phyloP scores from a whole-genome alignment of 2,888 invertebrate genomes.

The Dolichomitus sp. region DNA sequence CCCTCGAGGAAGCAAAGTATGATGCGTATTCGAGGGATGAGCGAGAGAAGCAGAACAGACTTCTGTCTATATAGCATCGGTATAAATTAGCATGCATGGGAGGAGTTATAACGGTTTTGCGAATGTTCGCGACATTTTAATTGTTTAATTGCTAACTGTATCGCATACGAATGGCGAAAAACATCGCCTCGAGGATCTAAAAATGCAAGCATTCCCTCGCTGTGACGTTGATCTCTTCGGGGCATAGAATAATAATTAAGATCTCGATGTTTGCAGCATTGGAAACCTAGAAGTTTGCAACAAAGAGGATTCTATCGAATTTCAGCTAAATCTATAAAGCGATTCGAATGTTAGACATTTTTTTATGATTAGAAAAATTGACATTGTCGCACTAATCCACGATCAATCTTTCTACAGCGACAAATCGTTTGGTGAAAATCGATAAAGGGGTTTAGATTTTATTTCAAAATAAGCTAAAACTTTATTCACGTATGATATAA shows the following conservation, averaged over 20 bases:
- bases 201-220: not conserved
- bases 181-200: conserved; percentile 48
- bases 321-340: no score
- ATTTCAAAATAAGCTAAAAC: not conserved
- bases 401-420: no score
- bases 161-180: conserved; percentile 56
- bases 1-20: conserved; percentile 35
- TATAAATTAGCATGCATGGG: conserved; percentile 50
- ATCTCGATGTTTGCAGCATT: not conserved
- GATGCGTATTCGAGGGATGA: conserved; percentile 44
- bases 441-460: not conserved
- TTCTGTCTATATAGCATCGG: conserved; percentile 58
- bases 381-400: no score
- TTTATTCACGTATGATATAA: no score
- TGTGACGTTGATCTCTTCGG: conserved; percentile 45
- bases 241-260: not conserved
- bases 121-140: conserved; percentile 75
- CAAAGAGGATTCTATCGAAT: no score
- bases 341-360: no score
- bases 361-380: no score
- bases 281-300: no score
- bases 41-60: conserved; percentile 51
- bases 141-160: conserved; percentile 76
- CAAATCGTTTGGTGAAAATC: no score
- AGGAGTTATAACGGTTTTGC: conserved; percentile 15